Evolutionary conservation across 2,113 vertebrate genomes (phyloP).

Genomic region (Raja brachyura): DNA sequence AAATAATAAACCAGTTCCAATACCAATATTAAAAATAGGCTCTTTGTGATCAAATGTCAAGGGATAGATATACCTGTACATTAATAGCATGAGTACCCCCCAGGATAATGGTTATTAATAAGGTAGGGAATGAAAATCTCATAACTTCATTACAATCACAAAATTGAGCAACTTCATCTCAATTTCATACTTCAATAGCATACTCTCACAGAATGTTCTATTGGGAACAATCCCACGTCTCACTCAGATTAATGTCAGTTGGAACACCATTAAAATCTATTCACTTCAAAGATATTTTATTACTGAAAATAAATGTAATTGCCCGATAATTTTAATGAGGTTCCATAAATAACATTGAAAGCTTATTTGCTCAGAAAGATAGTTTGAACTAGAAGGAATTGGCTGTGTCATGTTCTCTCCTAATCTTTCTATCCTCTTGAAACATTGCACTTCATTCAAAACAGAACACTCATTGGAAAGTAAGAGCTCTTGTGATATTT

Average conservation of each 20-base stretch:
- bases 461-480: background rate
- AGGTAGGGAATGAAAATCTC: too few relatives aligned
- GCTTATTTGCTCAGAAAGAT: background rate
- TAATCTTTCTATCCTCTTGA: background rate
- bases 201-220: too few relatives aligned
- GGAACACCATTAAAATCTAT: background rate
- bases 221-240: too few relatives aligned
- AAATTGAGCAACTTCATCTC: too few relatives aligned
- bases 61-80: too few relatives aligned
- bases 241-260: background rate
- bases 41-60: too few relatives aligned
- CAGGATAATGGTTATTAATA: too few relatives aligned
- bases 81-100: too few relatives aligned
- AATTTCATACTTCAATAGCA: too few relatives aligned
- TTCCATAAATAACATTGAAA: background rate
- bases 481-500: background rate
- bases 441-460: background rate
- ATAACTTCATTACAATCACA: too few relatives aligned
- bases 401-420: background rate
- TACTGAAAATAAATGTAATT: background rate
- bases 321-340: background rate
- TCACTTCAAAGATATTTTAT: background rate
- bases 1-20: too few relatives aligned
- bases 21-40: too few relatives aligned
- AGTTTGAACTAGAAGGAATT: background rate